Conservation (phyloP, 2,113 vertebrate genomes). For the Ovis aries region ARS-UI_Ramb_v3.0 NC_056070.1:45123501-45124000, state of each 20-base stretch:
- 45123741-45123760: background rate
- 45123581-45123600: background rate
- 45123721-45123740: background rate
- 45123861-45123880: background rate
- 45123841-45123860: background rate
- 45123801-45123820: background rate
- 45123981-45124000: no score
- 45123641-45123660: background rate
- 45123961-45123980: rapidly evolving
- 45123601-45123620: background rate
- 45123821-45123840: background rate
- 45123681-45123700: background rate
- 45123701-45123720: background rate
- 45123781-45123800: background rate
- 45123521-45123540: background rate
- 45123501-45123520: background rate
- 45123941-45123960: background rate
- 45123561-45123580: background rate
- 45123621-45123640: background rate
- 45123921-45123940: rapidly evolving
- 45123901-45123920: rapidly evolving
- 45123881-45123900: background rate
- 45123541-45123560: background rate
- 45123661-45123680: background rate
- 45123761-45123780: background rate